A percentile compares a stretch with the other conserved stretches of the same genome.
Conservation (phyloP, 1,140 invertebrate genomes). For the Stegodyphus mimosarum region DNA sequence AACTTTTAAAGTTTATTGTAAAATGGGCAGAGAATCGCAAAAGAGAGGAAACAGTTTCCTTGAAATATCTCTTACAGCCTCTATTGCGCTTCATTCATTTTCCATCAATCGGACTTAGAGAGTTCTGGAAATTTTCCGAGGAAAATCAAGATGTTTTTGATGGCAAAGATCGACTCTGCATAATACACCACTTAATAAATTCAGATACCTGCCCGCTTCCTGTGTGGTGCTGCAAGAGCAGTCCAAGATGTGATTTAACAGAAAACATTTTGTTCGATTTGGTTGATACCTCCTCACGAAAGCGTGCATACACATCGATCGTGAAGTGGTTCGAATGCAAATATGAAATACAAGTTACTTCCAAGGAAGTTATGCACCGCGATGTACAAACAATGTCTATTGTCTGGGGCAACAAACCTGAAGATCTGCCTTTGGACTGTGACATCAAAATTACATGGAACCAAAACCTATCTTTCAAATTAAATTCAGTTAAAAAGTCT, state of each 20-base stretch:
- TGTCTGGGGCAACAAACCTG: not conserved
- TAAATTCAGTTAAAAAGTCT: too few species aligned
- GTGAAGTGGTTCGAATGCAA: not conserved
- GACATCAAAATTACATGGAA: not conserved
- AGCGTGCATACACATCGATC: not conserved
- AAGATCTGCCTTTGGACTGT: not conserved
- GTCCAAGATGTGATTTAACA: not conserved
- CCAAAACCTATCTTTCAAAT: too few species aligned
- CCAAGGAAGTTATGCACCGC: not conserved
- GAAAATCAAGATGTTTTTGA: not conserved
- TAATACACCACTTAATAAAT: not conserved
- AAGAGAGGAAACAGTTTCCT: not conserved
- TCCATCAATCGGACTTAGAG: not conserved
- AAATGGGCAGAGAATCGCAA: not conserved
- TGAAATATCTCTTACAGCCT: not conserved
- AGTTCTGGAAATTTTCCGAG: not conserved
- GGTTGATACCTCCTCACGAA: not conserved
- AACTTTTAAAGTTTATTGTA: not conserved
- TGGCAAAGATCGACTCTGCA: not conserved
- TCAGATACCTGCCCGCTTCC: not conserved
- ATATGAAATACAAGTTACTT: not conserved
- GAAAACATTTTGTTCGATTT: not conserved
- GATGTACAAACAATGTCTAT: not conserved
- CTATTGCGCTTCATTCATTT: not conserved
- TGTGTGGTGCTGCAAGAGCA: not conserved